Percentiles rank a stretch among this genome's conserved stretches.
These are phyloP conservation scores for Tangara arthus DNA, from an alignment of 2,797 vertebrate genomes.

Conservation along the genomic window DNA sequence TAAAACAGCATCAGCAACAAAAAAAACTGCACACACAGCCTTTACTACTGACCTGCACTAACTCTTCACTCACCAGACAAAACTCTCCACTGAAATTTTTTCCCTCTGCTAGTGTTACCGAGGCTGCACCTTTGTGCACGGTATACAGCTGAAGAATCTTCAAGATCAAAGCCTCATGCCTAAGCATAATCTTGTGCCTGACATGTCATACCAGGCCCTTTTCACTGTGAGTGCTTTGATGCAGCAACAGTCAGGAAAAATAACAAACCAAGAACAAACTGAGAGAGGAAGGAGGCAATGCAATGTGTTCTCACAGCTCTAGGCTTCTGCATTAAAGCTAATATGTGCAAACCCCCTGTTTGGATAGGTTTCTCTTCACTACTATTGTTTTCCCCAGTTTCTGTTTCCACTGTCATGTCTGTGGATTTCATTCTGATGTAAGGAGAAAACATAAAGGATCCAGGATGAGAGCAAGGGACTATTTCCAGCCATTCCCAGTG, in stretches of 20 bases:
- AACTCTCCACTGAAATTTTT: not conserved
- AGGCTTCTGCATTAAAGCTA: not conserved
- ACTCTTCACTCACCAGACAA: not conserved
- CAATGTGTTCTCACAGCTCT: not conserved
- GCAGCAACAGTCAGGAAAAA: not conserved
- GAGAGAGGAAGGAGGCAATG: not conserved
- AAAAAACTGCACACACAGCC: not conserved
- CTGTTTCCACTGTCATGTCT: conserved; percentile 6
- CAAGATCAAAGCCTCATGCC: conserved; percentile 48
- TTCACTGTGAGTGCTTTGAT: conserved; percentile 37
- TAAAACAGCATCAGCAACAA: conserved; percentile 7
- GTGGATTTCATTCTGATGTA: conserved; percentile 17
- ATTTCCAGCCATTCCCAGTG: not conserved
- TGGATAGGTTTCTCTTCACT: conserved; percentile 53
- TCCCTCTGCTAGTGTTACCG: not conserved
- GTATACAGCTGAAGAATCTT: not conserved
- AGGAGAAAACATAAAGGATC: not conserved
- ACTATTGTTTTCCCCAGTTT: conserved; percentile 10
- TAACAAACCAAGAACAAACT: not conserved
- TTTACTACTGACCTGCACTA: not conserved
- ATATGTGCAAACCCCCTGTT: not conserved
- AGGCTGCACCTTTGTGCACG: not conserved
- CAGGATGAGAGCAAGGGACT: not conserved
- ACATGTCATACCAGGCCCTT: conserved; percentile 23
- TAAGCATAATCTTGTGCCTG: conserved; percentile 39